phyloP scores from a whole-genome alignment of 2,888 invertebrate species.

The Elysia crispata region DNA sequence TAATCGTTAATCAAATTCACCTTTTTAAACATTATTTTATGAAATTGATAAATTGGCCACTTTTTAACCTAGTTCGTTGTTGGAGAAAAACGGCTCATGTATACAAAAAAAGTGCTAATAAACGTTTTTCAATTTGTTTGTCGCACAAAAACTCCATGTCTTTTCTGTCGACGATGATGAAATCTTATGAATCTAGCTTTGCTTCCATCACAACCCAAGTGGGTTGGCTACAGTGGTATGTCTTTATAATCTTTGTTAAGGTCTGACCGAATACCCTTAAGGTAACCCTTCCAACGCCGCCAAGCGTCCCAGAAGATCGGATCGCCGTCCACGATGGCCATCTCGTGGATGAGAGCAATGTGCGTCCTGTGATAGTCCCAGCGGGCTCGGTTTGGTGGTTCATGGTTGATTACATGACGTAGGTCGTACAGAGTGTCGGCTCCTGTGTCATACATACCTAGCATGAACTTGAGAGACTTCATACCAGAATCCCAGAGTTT shows the following conservation, averaged over 20 bases:
- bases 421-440: conserved; percentile 97
- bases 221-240: too few relatives aligned
- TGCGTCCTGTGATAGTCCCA: conserved; percentile 99
- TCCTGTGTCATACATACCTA: conserved; percentile 94
- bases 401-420: conserved; percentile 88
- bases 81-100: too few relatives aligned
- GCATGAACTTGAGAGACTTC: conserved; percentile 89
- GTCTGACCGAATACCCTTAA: conserved; percentile 94
- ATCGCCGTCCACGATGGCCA: conserved; percentile 88
- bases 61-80: too few relatives aligned
- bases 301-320: conserved; percentile 90
- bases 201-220: too few relatives aligned
- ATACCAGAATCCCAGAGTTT: conserved; percentile 70
- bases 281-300: conserved; percentile 94
- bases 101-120: too few relatives aligned
- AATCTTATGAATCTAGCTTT: too few relatives aligned
- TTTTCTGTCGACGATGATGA: too few relatives aligned
- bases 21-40: too few relatives aligned
- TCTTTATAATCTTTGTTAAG: conserved; percentile 84
- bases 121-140: too few relatives aligned
- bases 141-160: too few relatives aligned
- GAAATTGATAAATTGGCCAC: too few relatives aligned
- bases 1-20: too few relatives aligned
- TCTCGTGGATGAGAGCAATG: conserved; percentile 86
- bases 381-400: conserved; percentile 91